Evolutionary conservation across 2,113 vertebrate genomes (phyloP).

Genomic region (Dicerorhinus sumatrensis): DNA sequence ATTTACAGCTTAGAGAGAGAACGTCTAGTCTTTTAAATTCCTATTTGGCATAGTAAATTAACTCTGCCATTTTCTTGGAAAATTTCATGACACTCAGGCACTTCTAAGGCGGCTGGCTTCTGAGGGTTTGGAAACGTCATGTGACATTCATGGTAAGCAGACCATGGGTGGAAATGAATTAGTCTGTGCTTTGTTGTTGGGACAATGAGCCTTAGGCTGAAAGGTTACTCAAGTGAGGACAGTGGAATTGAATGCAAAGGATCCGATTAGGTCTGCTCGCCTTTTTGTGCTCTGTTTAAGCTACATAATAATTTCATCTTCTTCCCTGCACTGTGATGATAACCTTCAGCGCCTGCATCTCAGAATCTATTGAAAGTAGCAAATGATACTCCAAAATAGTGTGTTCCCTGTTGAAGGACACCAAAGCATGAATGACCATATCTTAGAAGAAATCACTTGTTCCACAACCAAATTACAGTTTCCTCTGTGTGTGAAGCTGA

Average conservation of each 20-base stretch:
- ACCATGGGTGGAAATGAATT: not conserved
- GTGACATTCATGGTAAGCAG: not conserved
- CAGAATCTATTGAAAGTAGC: not conserved
- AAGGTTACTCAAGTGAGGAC: not conserved
- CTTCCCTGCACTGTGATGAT: not conserved
- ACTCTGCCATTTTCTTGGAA: not conserved
- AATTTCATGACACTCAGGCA: not conserved
- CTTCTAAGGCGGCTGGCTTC: not conserved
- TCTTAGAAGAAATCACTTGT: not conserved
- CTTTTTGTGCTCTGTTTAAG: not conserved
- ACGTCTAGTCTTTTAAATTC: not conserved
- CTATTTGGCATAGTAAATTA: not conserved
- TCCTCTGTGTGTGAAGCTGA: not conserved
- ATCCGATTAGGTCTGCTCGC: not conserved
- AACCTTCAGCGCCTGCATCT: not conserved
- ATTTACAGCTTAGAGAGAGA: not conserved
- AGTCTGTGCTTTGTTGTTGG: not conserved
- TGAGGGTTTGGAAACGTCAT: constrained; percentile 8
- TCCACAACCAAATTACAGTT: not conserved
- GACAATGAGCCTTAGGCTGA: not conserved
- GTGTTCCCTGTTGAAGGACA: not conserved
- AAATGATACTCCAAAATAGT: not conserved
- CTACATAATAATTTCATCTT: not conserved
- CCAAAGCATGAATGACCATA: not conserved
- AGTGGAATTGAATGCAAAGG: not conserved